phyloP scores from a whole-genome alignment of 2,888 invertebrate genomes.

The Torymus auratus region DNA sequence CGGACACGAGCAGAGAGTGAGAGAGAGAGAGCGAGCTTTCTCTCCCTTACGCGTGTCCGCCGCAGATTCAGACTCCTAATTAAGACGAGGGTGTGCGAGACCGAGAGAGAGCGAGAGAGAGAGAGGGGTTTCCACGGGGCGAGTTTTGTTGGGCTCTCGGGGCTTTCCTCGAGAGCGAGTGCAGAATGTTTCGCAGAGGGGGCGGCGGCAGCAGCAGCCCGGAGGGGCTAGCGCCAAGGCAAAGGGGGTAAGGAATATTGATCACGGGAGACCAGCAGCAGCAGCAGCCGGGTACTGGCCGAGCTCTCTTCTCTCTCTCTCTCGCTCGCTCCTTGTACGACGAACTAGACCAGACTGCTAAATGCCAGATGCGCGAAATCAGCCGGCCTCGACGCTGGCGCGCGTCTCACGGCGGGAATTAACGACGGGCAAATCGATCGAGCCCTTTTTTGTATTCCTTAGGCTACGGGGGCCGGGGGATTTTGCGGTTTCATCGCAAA shows the following conservation, averaged over 20 bases:
- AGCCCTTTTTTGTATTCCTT: constrained; percentile 51
- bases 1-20: constrained; percentile 69
- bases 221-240: constrained; percentile 73
- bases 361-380: constrained; percentile 74
- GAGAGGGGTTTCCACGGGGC: constrained; percentile 69
- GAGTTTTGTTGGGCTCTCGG: constrained; percentile 71
- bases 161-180: constrained; percentile 52
- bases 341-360: constrained; percentile 69
- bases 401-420: constrained; percentile 65
- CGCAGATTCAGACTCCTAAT: constrained; percentile 91
- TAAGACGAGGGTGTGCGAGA: constrained; percentile 83
- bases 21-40: constrained; percentile 58
- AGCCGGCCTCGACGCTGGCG: constrained; percentile 65
- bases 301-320: constrained; percentile 59
- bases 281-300: constrained; percentile 66
- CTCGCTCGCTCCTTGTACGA: background rate
- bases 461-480: constrained; percentile 8
- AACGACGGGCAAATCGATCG: constrained; percentile 63
- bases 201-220: constrained; percentile 65
- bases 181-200: constrained; percentile 54
- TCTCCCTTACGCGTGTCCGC: constrained; percentile 84
- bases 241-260: constrained; percentile 77
- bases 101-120: constrained; percentile 56
- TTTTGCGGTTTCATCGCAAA: constrained; percentile 54
- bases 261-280: constrained; percentile 68